Conservation (phyloP, 1,140 invertebrate species). For the Gryllus bimaculatus region DNA sequence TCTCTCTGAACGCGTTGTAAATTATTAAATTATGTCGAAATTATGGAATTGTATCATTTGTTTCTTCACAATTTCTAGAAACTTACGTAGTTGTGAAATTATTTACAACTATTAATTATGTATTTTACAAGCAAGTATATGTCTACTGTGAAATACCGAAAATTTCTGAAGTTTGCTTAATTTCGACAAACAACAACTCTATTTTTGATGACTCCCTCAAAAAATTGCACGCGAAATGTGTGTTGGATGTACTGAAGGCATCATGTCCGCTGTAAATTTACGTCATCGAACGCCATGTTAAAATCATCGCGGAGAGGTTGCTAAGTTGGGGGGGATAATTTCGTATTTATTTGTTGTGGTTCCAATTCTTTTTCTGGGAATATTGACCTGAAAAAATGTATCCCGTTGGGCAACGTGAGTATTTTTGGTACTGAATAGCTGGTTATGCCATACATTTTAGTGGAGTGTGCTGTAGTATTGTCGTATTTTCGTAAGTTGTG, state of each 20-base stretch:
- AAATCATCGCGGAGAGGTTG: slow-evolving; percentile 10
- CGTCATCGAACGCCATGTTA: slow-evolving; percentile 16
- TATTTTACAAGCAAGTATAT: too few relatives aligned
- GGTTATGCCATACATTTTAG: neutral
- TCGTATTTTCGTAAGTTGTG: neutral
- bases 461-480: neutral
- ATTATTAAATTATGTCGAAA: too few relatives aligned
- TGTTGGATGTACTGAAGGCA: neutral
- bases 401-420: slow-evolving; percentile 42
- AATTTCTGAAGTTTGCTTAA: too few relatives aligned
- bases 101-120: too few relatives aligned
- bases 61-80: too few relatives aligned
- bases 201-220: too few relatives aligned
- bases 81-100: too few relatives aligned
- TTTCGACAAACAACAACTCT: too few relatives aligned
- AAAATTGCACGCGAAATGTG: neutral
- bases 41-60: too few relatives aligned
- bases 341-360: slow-evolving; percentile 17
- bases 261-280: neutral
- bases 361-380: slow-evolving; percentile 9
- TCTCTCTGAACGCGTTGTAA: too few relatives aligned
- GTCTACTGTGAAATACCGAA: too few relatives aligned
- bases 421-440: slow-evolving; percentile 14
- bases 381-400: slow-evolving; percentile 34
- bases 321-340: slow-evolving; percentile 10